Conservation (phyloP, 1,140 invertebrate species). For the Eumaeus atala region DNA sequence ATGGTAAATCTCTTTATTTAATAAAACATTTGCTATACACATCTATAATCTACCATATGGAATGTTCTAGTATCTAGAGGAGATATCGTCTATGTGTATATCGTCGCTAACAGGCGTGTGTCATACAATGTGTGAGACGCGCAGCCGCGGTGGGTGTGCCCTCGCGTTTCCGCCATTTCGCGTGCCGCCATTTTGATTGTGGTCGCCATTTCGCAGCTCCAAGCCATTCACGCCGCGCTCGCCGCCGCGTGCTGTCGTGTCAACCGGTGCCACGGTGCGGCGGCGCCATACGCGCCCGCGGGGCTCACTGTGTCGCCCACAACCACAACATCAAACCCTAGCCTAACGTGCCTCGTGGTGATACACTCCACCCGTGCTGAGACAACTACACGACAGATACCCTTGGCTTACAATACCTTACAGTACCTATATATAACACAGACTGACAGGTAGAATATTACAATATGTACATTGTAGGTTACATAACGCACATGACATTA, state of each 20-base stretch:
- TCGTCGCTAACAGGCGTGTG: conserved; percentile 16
- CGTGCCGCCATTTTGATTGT: conserved; percentile 12
- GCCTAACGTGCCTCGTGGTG: conserved; percentile 16
- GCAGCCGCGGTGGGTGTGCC: conserved; percentile 24
- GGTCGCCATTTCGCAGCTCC: conserved; percentile 14
- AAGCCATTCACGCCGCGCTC: conserved; percentile 1
- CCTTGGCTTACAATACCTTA: neutral
- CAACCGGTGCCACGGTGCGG: conserved; percentile 35
- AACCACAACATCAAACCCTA: conserved; percentile 36
- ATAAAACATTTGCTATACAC: too few species aligned
- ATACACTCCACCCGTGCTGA: conserved; percentile 16
- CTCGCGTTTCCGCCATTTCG: conserved; percentile 18
- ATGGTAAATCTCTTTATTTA: too few species aligned
- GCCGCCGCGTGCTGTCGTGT: conserved; percentile 17
- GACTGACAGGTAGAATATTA: neutral
- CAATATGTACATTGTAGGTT: too few species aligned
- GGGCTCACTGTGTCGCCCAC: conserved; percentile 33
- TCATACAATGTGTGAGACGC: conserved; percentile 41
- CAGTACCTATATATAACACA: neutral
- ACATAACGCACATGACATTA: too few species aligned
- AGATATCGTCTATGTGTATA: neutral
- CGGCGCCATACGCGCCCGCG: conserved; percentile 36
- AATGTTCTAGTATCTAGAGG: neutral
- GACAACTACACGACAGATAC: conserved; percentile 5
- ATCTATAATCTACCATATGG: neutral